Conservation (phyloP, 2,113 vertebrate genomes). For the Eudyptes chrysolophus region DNA sequence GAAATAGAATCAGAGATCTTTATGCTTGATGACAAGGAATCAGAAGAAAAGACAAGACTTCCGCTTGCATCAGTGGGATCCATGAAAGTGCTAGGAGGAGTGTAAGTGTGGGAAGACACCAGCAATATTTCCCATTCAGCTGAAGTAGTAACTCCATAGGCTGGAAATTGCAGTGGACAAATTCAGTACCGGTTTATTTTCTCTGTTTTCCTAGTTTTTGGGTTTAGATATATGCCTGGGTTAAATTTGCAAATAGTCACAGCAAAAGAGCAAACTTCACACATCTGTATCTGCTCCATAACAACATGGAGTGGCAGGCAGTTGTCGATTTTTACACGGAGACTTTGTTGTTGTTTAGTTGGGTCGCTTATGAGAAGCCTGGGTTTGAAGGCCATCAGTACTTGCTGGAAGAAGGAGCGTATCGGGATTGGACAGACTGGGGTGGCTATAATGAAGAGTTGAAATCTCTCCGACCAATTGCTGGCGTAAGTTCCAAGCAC, state of each 20-base stretch:
- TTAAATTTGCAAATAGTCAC: background rate
- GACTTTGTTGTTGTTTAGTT: conserved; percentile 72
- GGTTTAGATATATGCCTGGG: background rate
- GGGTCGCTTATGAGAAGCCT: conserved; percentile 90
- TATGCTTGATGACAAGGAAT: conserved; percentile 59
- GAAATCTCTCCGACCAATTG: conserved; percentile 84
- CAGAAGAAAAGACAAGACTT: background rate
- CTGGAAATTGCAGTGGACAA: background rate
- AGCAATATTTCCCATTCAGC: background rate
- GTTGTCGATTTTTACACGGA: background rate
- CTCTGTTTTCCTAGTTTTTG: background rate
- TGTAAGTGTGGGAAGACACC: conserved; percentile 80
- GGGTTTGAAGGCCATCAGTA: conserved; percentile 92
- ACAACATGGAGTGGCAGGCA: background rate
- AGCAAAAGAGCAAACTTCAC: background rate
- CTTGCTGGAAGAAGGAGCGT: conserved; percentile 93
- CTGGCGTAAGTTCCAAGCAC: conserved; percentile 79
- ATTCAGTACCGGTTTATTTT: background rate
- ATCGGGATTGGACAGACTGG: conserved; percentile 88
- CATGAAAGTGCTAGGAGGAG: conserved; percentile 86
- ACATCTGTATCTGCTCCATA: background rate
- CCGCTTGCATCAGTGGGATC: conserved; percentile 82
- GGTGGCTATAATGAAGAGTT: conserved; percentile 79
- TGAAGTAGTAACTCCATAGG: background rate
- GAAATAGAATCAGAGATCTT: conserved; percentile 82